Conservation (phyloP, 2,888 invertebrate genomes). For the Pilophorus perplexus region DNA sequence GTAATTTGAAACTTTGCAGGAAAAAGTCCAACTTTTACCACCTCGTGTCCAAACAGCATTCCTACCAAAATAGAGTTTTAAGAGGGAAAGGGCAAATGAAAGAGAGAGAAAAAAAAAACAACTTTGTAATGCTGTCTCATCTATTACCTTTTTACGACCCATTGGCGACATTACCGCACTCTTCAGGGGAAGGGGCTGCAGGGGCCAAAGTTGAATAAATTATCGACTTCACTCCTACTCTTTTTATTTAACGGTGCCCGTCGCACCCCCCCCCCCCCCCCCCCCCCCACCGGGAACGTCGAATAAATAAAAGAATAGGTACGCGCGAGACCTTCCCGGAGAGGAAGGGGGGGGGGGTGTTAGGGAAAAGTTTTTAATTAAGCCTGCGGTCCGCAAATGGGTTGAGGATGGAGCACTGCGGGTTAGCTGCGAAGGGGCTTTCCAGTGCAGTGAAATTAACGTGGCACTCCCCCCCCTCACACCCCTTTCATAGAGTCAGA, state of each 20-base stretch:
- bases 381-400: conserved; percentile 32
- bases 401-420: conserved; percentile 32
- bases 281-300: not conserved
- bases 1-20: too few relatives aligned
- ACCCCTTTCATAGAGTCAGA: not conserved
- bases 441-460: conserved; percentile 26
- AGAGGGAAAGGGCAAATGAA: too few relatives aligned
- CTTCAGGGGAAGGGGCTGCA: not conserved
- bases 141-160: conserved; percentile 28
- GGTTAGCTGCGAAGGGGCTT: conserved; percentile 11
- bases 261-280: not conserved
- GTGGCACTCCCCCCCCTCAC: not conserved
- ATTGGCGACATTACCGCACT: not conserved
- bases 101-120: too few relatives aligned
- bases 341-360: not conserved
- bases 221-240: not conserved
- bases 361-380: conserved; percentile 36
- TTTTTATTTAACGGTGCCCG: too few relatives aligned
- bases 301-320: conserved; percentile 32
- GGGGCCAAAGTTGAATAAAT: conserved; percentile 22
- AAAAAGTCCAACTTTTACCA: too few relatives aligned
- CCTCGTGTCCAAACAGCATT: too few relatives aligned
- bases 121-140: conserved; percentile 23
- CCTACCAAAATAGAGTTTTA: too few relatives aligned
- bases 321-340: too few relatives aligned